These are phyloP conservation scores for Willisornis vidua DNA, from an alignment of 2,113 vertebrate species.

Conservation along the genomic window DNA sequence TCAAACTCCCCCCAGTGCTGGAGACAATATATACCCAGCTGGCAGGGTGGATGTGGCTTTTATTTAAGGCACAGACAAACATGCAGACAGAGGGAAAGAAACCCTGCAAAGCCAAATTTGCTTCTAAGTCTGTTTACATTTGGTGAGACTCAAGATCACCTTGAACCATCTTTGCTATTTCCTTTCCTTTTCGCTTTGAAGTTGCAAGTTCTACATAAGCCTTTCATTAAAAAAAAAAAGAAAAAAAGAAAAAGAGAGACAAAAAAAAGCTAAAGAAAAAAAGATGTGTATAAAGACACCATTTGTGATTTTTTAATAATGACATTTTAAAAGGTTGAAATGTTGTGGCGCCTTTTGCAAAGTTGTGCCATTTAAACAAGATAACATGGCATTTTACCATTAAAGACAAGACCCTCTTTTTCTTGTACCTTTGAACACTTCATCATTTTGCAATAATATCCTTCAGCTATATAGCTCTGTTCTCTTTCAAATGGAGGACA, in stretches of 20 bases:
- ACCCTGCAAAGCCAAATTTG: neutral
- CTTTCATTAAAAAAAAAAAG: neutral
- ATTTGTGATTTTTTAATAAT: slow-evolving; percentile 36
- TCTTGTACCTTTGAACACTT: slow-evolving; percentile 5
- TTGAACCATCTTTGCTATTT: neutral
- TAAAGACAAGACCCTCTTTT: slow-evolving; percentile 12
- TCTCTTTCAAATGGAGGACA: slow-evolving; percentile 17
- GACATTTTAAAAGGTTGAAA: slow-evolving; percentile 58
- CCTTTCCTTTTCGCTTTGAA: slow-evolving; percentile 5
- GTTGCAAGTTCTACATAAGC: neutral
- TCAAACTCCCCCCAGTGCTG: neutral
- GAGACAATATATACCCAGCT: neutral
- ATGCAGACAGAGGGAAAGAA: neutral
- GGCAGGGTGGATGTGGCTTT: neutral
- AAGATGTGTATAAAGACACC: neutral
- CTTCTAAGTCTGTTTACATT: neutral
- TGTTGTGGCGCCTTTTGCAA: neutral
- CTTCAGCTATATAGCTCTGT: slow-evolving; percentile 9
- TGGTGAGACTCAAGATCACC: neutral
- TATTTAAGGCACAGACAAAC: neutral
- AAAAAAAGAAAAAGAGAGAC: accelerated
- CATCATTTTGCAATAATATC: slow-evolving; percentile 34
- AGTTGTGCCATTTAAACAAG: slow-evolving; percentile 46
- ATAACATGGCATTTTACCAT: slow-evolving; percentile 49
- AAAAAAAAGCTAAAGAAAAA: too few relatives aligned